Evolutionary conservation across 2,888 invertebrate species (phyloP), one percentile per base, ranked within the genome.

Genomic region (Penaeus monodon): DNA sequence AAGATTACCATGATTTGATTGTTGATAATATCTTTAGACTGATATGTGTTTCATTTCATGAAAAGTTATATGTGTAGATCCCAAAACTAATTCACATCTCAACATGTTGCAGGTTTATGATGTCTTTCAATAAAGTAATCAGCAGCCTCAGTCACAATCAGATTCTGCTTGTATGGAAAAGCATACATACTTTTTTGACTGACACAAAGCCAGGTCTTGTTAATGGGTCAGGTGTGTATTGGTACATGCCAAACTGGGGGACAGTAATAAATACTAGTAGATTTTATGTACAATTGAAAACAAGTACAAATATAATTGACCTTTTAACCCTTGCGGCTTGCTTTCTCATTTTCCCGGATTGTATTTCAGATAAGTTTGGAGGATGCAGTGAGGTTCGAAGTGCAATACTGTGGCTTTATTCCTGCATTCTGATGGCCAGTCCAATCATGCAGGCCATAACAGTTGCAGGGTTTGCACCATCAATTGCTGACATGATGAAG

Each of bases 351-450:
- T 57, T 57, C 14, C 10, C 17, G 4, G 27, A 4, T 57, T 79
- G 57, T 64, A n/a, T 80, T 12, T 38, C 66, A 82, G 82, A 33
- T 33, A 38, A 74, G 57, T 63, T 44, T 10, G 74, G 64, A 17
- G 65, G 64, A 24, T 33, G 57, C 57, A 57, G 57, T 57, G 57
- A 57, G 57, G 57, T 57, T 57, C 57, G 14, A 68, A 82, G 81
- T 44, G 38, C 76, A 33, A 82, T 81, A 73, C 78, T 82, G 29
- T 81, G 77, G 86, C 44, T 86, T 20, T 68, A 82, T 33, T 68
- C 81, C 24, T 68, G 77, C 7, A 64, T 86, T 29, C 33, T 86
- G 77, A 76, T 68, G 70, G 86, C 82, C 68, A 81, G 76, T 29
- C 70, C 82, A 2, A 38, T 64, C 65, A 65, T 82, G 68, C 68